Evolutionary conservation across 2,888 invertebrate genomes (phyloP), one percentile per base, ranked within the genome.

Genomic region (Ctenicera cuprea): DNA sequence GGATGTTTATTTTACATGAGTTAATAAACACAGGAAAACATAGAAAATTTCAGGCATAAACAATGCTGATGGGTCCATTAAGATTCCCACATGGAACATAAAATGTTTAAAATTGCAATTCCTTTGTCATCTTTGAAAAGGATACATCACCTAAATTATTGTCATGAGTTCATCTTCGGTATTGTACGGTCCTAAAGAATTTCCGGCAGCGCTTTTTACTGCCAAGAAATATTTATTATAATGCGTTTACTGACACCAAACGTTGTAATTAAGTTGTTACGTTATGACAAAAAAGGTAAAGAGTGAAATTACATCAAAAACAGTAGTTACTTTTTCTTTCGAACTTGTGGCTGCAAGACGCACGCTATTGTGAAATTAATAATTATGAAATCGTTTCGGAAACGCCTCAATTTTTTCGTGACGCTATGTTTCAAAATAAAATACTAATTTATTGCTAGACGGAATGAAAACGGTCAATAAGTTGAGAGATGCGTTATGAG

Each of bases 251-350:
- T 3, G 16, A 16, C 16, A 48, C 48, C 18, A 48, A 48, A 20
- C n/a, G 16, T 7, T 57, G 37, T 57, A 37, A 57, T 57, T 57
- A 57, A 57, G 57, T 33, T 30, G 57, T 57, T 37, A 33, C 4
- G 4, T 30, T 11, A 18, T 8, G 16, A 16, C 14, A 30, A 57
- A 57, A 57, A 57, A 37, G 57, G 12, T 12, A 37, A 33, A 43
- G 33, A 16, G 57, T 16, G 18, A 37, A n/a, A 57, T 37, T 37
- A 16, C 14, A 57, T 33, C 37, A 33, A 57, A 54, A 37, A 14
- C 54, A 16, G 57, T 37, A 57, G 57, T 57, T 57, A 37, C 37
- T 57, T 57, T 57, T 57, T 57, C 57, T 57, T 57, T 57, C 57
- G 16, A 37, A 14, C 30, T 11, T 14, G 14, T n/a, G 57, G 33